Percentiles rank a stretch among this genome's conserved stretches.
These are phyloP conservation scores for Sterrhoptilus dennistouni DNA, from an alignment of 2,113 vertebrate genomes.

Conservation along the genomic window DNA sequence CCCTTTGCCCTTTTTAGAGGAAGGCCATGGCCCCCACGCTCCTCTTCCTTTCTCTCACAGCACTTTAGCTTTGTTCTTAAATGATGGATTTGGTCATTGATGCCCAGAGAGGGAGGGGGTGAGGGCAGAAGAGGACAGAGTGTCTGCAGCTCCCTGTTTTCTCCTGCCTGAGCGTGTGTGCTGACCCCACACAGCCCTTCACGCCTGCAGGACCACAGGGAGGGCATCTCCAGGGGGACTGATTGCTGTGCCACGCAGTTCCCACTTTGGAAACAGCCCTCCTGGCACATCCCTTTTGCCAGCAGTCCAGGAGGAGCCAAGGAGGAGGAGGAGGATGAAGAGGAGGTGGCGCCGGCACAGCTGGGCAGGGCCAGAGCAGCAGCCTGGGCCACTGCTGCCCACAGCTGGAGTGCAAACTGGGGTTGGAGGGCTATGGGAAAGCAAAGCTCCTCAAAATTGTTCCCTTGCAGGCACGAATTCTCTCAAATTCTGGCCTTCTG, in stretches of 20 bases:
- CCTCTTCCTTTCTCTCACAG: background rate
- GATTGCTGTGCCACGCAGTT: background rate
- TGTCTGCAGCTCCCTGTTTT: background rate
- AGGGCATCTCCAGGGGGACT: background rate
- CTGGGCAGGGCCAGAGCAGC: background rate
- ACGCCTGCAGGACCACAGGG: fast-evolving
- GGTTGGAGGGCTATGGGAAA: background rate
- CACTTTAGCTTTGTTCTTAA: background rate
- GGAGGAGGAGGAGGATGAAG: background rate
- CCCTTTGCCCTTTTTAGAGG: background rate
- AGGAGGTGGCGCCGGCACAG: fast-evolving
- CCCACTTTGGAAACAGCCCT: background rate
- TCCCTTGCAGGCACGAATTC: background rate
- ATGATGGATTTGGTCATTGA: background rate
- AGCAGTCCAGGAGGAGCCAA: background rate
- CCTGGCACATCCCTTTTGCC: background rate
- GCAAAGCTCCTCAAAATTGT: background rate
- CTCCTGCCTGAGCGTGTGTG: background rate
- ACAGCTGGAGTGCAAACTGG: background rate
- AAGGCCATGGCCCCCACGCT: fast-evolving
- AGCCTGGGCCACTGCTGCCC: background rate
- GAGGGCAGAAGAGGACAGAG: background rate
- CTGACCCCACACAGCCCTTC: background rate
- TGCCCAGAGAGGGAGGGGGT: background rate
- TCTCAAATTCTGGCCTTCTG: background rate